phyloP scores from a whole-genome alignment of 2,113 vertebrate genomes.

The Microcebus ravelobensis region DNA sequence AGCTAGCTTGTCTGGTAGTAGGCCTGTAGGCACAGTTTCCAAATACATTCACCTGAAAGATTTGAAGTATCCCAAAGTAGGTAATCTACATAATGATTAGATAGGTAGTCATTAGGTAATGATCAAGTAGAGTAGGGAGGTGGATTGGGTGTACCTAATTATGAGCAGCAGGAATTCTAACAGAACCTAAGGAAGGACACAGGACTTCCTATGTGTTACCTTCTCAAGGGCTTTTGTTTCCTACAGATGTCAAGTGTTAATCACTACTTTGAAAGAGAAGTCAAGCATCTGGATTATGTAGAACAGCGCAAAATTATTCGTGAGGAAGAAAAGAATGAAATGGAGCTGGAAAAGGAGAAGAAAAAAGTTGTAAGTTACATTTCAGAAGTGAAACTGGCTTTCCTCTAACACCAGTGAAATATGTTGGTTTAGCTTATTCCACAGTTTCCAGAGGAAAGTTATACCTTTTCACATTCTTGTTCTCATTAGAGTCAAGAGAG shows the following conservation, averaged over 20 bases:
- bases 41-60: background rate
- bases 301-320: slow-evolving; percentile 81
- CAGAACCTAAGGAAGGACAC: background rate
- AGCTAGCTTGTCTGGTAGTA: background rate
- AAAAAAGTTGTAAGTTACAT: slow-evolving; percentile 85
- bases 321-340: slow-evolving; percentile 78
- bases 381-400: background rate
- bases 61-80: background rate
- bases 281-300: slow-evolving; percentile 86
- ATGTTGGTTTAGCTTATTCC: background rate
- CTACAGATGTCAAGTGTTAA: slow-evolving; percentile 83
- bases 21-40: background rate
- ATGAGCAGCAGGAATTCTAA: background rate
- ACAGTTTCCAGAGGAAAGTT: background rate
- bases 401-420: background rate
- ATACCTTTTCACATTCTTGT: background rate
- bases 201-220: background rate
- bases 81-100: background rate
- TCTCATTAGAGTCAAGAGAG: background rate
- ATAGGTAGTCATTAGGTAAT: background rate
- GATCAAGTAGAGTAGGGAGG: background rate
- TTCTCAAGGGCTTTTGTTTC: slow-evolving; percentile 38
- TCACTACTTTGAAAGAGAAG: slow-evolving; percentile 90
- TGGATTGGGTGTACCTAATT: background rate
- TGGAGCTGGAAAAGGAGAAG: slow-evolving; percentile 75